Evolutionary conservation across 2,888 invertebrate genomes (phyloP).

Genomic region (Drosophila ochracea): DNA sequence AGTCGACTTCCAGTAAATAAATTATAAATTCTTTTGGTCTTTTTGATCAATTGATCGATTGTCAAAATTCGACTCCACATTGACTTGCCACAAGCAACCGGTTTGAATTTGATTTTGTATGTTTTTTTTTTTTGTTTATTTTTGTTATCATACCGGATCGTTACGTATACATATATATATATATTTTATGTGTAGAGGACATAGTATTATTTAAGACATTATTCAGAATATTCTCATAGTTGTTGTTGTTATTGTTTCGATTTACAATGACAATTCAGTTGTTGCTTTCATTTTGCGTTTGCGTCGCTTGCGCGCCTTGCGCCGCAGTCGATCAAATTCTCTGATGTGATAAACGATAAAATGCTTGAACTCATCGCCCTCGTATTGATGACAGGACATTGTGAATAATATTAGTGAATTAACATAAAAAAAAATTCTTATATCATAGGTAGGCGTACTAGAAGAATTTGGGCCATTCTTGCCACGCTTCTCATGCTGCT

Average conservation of each 20-base stretch:
- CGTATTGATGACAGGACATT: slow-evolving; percentile 73
- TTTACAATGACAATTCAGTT: background rate
- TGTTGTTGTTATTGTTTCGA: background rate
- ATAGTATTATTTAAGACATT: background rate
- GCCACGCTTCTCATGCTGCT: slow-evolving; percentile 13
- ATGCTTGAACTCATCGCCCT: slow-evolving; percentile 75
- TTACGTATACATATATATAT: background rate
- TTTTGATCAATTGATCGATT: background rate
- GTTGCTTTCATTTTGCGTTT: slow-evolving; percentile 50
- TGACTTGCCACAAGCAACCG: background rate
- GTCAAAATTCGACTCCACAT: background rate
- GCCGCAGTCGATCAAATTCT: slow-evolving; percentile 77
- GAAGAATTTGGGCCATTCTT: slow-evolving; percentile 43
- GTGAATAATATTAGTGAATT: slow-evolving; percentile 80
- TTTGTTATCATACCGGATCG: background rate
- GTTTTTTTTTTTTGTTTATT: background rate
- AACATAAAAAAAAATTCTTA: slow-evolving; percentile 83
- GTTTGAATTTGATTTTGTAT: background rate
- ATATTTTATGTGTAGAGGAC: background rate
- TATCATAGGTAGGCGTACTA: slow-evolving; percentile 63
- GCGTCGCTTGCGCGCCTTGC: slow-evolving; percentile 75
- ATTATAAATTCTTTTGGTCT: background rate
- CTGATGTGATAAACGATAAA: slow-evolving; percentile 74
- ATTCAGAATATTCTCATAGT: background rate
- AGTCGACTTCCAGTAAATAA: no score